A percentile compares a stretch with the other conserved stretches of the same genome.
These are phyloP conservation scores for Mechanitis messenoides DNA, from an alignment of 2,888 invertebrate genomes.

Conservation along the genomic window DNA sequence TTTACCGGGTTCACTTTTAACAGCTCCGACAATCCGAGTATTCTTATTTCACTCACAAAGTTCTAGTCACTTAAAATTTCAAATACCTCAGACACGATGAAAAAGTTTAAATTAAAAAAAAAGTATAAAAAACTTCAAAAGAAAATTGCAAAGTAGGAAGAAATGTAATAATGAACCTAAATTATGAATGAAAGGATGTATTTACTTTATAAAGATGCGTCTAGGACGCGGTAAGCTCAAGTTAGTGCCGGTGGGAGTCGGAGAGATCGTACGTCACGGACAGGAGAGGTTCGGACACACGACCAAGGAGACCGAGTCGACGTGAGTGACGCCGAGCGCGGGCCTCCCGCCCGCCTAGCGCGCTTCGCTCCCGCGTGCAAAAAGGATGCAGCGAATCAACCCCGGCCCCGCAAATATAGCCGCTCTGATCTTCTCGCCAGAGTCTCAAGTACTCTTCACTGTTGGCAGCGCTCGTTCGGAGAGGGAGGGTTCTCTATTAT, in stretches of 20 bases:
- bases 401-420: conserved; percentile 64
- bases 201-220: conserved; percentile 46
- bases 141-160: conserved; percentile 18
- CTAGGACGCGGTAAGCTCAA: conserved; percentile 50
- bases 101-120: conserved; percentile 19
- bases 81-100: conserved; percentile 20
- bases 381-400: conserved; percentile 67
- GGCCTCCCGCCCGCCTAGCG: conserved; percentile 67
- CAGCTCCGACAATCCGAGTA: conserved; percentile 60
- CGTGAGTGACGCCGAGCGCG: conserved; percentile 68
- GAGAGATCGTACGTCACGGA: conserved; percentile 69
- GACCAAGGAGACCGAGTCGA: conserved; percentile 68
- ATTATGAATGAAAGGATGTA: conserved; percentile 40
- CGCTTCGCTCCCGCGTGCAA: conserved; percentile 60
- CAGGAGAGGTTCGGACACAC: conserved; percentile 72
- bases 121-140: conserved; percentile 18
- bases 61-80: conserved; percentile 23
- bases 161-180: conserved; percentile 17
- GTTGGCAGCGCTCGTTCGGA: conserved; percentile 56
- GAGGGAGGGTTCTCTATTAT: conserved; percentile 63
- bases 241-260: conserved; percentile 66
- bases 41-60: conserved; percentile 43
- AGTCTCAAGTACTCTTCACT: conserved; percentile 68
- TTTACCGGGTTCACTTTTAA: conserved; percentile 51
- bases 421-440: conserved; percentile 64